These are phyloP conservation scores for Halictus ligatus DNA, from an alignment of 2,888 invertebrate genomes.

Conservation along the genomic window DNA sequence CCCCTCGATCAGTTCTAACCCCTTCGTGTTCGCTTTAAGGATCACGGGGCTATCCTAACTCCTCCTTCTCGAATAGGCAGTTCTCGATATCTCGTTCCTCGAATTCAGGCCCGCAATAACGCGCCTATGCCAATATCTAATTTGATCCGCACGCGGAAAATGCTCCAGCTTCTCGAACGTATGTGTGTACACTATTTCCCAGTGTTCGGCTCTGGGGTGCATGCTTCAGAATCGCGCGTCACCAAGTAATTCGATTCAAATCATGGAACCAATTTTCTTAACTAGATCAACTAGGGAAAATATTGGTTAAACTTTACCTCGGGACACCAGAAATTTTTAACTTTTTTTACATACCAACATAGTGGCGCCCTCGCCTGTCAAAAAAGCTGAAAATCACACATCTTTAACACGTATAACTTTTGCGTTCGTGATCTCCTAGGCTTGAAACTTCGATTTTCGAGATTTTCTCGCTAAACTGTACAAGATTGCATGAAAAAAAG, in stretches of 20 bases:
- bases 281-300: not conserved
- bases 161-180: not conserved
- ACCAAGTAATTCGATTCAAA: not conserved
- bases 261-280: slow-evolving; percentile 1
- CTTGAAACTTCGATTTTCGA: no score
- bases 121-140: slow-evolving; percentile 78
- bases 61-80: slow-evolving; percentile 67
- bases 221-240: not conserved
- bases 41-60: slow-evolving; percentile 69
- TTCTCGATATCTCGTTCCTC: slow-evolving; percentile 76
- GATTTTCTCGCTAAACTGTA: no score
- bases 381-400: no score
- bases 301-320: no score
- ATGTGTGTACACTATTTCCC: not conserved
- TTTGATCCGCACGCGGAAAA: slow-evolving; percentile 69
- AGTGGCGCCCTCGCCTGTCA: no score
- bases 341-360: no score
- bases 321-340: no score
- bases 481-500: no score
- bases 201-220: not conserved
- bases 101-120: slow-evolving; percentile 76
- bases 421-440: no score
- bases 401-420: no score
- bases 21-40: slow-evolving; percentile 67
- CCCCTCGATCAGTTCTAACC: slow-evolving; percentile 56